A percentile compares a stretch with the other conserved stretches of the same genome.
These are phyloP conservation scores for Meghimatium bilineatum DNA, from an alignment of 2,888 invertebrate genomes.

Conservation along the genomic window DNA sequence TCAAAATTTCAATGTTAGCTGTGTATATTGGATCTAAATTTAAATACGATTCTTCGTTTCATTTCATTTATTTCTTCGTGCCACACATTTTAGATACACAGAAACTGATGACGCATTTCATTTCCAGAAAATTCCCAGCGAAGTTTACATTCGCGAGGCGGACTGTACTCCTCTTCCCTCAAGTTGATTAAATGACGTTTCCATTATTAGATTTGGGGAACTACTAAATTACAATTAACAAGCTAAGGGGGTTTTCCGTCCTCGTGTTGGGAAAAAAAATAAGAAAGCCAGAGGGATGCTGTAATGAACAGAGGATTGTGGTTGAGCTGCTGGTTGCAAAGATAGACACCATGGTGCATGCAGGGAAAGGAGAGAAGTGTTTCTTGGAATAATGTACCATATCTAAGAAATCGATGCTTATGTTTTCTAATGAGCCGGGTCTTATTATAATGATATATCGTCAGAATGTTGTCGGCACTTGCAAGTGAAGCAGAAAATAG, in stretches of 20 bases:
- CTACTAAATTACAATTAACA: conserved; percentile 9
- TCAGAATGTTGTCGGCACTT: too few species aligned
- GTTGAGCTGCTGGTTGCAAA: not conserved
- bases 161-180: not conserved
- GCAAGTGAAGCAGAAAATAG: too few species aligned
- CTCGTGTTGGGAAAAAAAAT: not conserved
- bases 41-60: not conserved
- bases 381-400: too few species aligned
- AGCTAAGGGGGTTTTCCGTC: not conserved
- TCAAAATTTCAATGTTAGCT: too few species aligned
- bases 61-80: not conserved
- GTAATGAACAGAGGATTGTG: not conserved
- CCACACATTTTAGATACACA: not conserved
- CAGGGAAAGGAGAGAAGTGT: not conserved
- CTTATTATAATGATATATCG: too few species aligned
- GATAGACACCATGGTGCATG: not conserved
- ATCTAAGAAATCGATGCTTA: too few species aligned
- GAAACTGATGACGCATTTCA: not conserved
- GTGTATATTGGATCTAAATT: too few species aligned
- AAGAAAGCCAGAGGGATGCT: not conserved
- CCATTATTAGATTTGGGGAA: not conserved
- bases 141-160: not conserved
- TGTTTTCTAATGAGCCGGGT: too few species aligned
- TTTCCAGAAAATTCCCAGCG: not conserved
- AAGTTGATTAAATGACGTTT: not conserved